Percentiles rank a stretch among this genome's conserved stretches.
These are phyloP conservation scores for Indicator maculatus DNA, from an alignment of 2,113 vertebrate species.

Conservation along the genomic window DNA sequence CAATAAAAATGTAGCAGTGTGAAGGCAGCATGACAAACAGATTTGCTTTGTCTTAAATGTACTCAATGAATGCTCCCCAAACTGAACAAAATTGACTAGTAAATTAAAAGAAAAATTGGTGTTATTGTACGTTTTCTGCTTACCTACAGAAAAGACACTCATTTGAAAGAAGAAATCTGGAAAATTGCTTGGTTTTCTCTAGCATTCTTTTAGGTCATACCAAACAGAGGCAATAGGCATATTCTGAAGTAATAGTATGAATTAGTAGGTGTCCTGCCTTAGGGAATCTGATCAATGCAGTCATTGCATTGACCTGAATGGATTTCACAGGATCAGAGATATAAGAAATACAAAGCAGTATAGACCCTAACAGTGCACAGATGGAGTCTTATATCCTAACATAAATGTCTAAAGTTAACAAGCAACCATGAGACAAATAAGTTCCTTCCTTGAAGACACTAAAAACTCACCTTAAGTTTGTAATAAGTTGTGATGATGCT, in stretches of 20 bases:
- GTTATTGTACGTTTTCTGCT: conserved; percentile 61
- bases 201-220: conserved; percentile 3
- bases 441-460: neutral
- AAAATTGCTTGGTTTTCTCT: conserved; percentile 23
- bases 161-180: conserved; percentile 27
- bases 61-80: conserved; percentile 40
- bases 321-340: neutral
- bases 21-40: conserved; percentile 22
- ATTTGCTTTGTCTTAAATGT: conserved; percentile 57
- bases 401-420: neutral
- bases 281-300: neutral
- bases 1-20: conserved; percentile 52
- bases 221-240: neutral
- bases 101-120: conserved; percentile 64
- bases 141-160: conserved; percentile 26
- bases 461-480: neutral
- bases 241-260: neutral
- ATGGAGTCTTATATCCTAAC: neutral
- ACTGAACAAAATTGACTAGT: conserved; percentile 55
- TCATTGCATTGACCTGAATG: neutral
- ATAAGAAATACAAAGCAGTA: neutral
- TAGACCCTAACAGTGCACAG: neutral
- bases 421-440: neutral
- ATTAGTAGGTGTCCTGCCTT: neutral
- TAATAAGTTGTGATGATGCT: neutral